Conservation (phyloP, 2,113 vertebrate genomes). For the Dipodomys stephensi region DNA sequence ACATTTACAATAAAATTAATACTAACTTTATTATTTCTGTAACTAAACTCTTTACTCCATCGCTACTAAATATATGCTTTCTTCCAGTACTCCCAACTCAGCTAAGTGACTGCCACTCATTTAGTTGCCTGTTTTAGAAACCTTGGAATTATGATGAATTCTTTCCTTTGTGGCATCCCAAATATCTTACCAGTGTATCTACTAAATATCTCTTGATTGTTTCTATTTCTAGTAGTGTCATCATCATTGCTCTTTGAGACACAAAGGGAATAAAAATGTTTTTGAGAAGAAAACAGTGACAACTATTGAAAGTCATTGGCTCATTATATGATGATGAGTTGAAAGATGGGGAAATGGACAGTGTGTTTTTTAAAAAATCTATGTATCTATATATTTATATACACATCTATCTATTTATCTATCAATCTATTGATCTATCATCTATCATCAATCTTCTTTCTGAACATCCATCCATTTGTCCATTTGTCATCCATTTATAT, state of each 20-base stretch:
- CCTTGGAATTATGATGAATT: not conserved
- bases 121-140: not conserved
- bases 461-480: too few species aligned
- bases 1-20: too few species aligned
- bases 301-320: rapidly evolving
- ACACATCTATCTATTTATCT: too few species aligned
- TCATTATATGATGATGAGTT: rapidly evolving
- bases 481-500: not conserved
- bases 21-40: not conserved
- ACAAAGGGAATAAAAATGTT: not conserved
- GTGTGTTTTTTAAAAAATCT: not conserved
- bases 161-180: not conserved
- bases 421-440: too few species aligned
- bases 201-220: not conserved
- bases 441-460: too few species aligned
- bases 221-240: not conserved
- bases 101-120: not conserved
- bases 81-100: not conserved
- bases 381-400: too few species aligned
- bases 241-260: not conserved
- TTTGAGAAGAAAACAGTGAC: not conserved
- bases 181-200: not conserved
- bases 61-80: not conserved
- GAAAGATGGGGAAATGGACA: rapidly evolving
- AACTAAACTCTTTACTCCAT: not conserved